Percentiles rank a stretch among this genome's conserved stretches.
Conservation (phyloP, 2,113 vertebrate genomes). For the Variabilichromis moorii region DNA sequence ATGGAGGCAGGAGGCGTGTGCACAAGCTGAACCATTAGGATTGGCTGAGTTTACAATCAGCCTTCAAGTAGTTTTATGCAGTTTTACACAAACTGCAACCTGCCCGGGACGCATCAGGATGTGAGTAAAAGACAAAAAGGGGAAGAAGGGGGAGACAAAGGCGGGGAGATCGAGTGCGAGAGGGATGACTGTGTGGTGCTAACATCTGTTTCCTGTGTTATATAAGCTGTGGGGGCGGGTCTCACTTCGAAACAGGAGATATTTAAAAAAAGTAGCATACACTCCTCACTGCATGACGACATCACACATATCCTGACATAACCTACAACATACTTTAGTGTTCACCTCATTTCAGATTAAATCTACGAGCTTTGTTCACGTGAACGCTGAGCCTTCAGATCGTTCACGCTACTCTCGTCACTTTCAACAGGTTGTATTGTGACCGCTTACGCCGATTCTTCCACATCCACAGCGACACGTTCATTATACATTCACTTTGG, state of each 20-base stretch:
- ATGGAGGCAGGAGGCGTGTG: neutral
- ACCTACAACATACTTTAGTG: neutral
- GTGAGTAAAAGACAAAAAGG: neutral
- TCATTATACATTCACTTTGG: neutral
- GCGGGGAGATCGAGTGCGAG: neutral
- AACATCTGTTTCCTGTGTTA: constrained; percentile 73
- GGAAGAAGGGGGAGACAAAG: constrained; percentile 3
- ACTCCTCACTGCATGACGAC: neutral
- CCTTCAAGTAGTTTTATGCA: neutral
- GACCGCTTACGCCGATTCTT: accelerated
- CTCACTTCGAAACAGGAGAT: constrained; percentile 46
- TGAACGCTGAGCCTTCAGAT: neutral
- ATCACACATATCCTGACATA: neutral
- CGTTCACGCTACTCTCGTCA: accelerated
- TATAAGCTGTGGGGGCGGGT: constrained; percentile 61
- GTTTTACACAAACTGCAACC: neutral
- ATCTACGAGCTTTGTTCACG: neutral
- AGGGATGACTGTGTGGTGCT: constrained; percentile 52
- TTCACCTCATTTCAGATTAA: neutral
- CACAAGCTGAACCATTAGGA: neutral
- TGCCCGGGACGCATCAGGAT: neutral
- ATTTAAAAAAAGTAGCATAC: constrained; percentile 45
- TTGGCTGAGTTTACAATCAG: neutral
- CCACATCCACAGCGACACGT: neutral
- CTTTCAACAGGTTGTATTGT: neutral